Evolutionary conservation across 2,888 invertebrate genomes (phyloP).

Genomic region (Agrochola lychnidis): DNA sequence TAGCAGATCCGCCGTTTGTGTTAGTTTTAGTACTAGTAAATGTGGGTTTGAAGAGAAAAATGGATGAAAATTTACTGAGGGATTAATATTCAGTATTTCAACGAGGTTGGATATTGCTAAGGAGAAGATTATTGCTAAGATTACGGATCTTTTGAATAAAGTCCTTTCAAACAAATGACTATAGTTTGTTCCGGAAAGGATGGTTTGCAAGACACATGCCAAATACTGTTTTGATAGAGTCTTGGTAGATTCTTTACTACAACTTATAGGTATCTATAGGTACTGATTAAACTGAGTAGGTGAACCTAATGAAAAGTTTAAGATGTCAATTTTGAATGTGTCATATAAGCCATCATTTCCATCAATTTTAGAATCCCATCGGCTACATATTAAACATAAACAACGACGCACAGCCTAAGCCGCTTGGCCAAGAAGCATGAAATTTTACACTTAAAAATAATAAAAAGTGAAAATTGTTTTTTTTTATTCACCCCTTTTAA

Average conservation of each 20-base stretch:
- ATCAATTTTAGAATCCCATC: too few relatives aligned
- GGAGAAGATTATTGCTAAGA: not conserved
- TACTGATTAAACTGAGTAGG: too few relatives aligned
- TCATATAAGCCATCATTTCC: too few relatives aligned
- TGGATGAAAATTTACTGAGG: not conserved
- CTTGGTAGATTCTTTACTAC: not conserved
- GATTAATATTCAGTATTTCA: not conserved
- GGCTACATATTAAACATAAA: too few relatives aligned
- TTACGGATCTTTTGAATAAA: not conserved
- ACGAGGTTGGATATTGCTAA: not conserved
- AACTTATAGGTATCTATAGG: not conserved
- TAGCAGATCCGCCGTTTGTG: conserved; percentile 41
- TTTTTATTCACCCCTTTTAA: too few relatives aligned
- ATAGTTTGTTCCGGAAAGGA: not conserved
- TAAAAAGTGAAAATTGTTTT: too few relatives aligned
- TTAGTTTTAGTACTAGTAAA: conserved; percentile 3
- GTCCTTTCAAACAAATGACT: not conserved
- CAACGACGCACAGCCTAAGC: too few relatives aligned
- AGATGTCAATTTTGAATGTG: too few relatives aligned
- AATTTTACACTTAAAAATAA: too few relatives aligned
- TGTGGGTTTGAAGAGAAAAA: not conserved
- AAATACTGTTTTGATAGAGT: not conserved
- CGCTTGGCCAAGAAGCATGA: too few relatives aligned
- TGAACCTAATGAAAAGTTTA: too few relatives aligned
- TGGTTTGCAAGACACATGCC: not conserved